Percentiles rank a stretch among this genome's conserved stretches.
Evolutionary conservation across 1,140 invertebrate genomes (phyloP).

Genomic region (Caenorhabditis elegans): WBcel235 BX284606.5:8350001-8350500

Average conservation of each 20-base stretch:
- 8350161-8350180: slow-evolving; percentile 55
- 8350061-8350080: slow-evolving; percentile 57
- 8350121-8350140: slow-evolving; percentile 56
- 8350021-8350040: slow-evolving; percentile 64
- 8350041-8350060: slow-evolving; percentile 63
- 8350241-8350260: slow-evolving; percentile 24
- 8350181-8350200: slow-evolving; percentile 49
- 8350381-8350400: slow-evolving; percentile 59
- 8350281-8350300: slow-evolving; percentile 49
- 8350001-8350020: slow-evolving; percentile 61
- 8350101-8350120: slow-evolving; percentile 55
- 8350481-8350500: slow-evolving; percentile 55
- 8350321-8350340: slow-evolving; percentile 53
- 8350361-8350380: slow-evolving; percentile 56
- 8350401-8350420: slow-evolving; percentile 60
- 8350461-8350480: slow-evolving; percentile 56
- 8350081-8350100: slow-evolving; percentile 56
- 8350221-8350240: not conserved
- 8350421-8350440: slow-evolving; percentile 57
- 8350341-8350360: slow-evolving; percentile 54
- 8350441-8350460: slow-evolving; percentile 61
- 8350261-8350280: slow-evolving; percentile 29
- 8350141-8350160: slow-evolving; percentile 59
- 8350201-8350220: slow-evolving; percentile 42
- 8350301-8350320: slow-evolving; percentile 57